Evolutionary conservation across 2,888 invertebrate genomes (phyloP).

Genomic region (Anthoptus insignis): DNA sequence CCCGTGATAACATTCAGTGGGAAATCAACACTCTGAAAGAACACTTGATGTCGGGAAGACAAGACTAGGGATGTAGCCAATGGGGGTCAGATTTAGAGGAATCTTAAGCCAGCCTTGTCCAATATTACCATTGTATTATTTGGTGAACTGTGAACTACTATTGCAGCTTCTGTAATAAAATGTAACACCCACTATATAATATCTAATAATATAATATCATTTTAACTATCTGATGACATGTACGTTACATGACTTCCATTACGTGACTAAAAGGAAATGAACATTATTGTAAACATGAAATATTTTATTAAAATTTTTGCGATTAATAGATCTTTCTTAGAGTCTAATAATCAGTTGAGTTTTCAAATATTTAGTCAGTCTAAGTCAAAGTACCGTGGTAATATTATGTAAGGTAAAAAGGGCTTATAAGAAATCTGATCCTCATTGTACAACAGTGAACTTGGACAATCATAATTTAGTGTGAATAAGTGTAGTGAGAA

Average conservation of each 20-base stretch:
- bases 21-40: conserved; percentile 72
- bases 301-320: too few species aligned
- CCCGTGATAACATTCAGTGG: conserved; percentile 74
- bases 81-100: conserved; percentile 31
- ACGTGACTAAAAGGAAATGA: too few species aligned
- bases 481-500: conserved; percentile 1
- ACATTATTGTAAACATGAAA: too few species aligned
- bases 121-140: conserved; percentile 15
- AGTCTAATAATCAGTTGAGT: too few species aligned
- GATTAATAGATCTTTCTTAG: too few species aligned
- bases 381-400: conserved; percentile 10
- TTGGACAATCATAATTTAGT: not conserved
- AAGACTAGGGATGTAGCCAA: conserved; percentile 54
- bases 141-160: too few species aligned
- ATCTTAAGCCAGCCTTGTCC: conserved; percentile 19
- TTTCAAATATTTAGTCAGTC: too few species aligned
- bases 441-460: conserved; percentile 13
- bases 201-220: too few species aligned
- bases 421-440: conserved; percentile 22
- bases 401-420: conserved; percentile 14
- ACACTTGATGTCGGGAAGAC: conserved; percentile 62
- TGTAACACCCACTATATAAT: too few species aligned
- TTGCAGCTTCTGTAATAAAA: too few species aligned
- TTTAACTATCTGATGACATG: too few species aligned
- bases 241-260: too few species aligned